These are phyloP conservation scores for Parochlus steinenii DNA, from an alignment of 2,888 invertebrate genomes.

Conservation along the genomic window DNA sequence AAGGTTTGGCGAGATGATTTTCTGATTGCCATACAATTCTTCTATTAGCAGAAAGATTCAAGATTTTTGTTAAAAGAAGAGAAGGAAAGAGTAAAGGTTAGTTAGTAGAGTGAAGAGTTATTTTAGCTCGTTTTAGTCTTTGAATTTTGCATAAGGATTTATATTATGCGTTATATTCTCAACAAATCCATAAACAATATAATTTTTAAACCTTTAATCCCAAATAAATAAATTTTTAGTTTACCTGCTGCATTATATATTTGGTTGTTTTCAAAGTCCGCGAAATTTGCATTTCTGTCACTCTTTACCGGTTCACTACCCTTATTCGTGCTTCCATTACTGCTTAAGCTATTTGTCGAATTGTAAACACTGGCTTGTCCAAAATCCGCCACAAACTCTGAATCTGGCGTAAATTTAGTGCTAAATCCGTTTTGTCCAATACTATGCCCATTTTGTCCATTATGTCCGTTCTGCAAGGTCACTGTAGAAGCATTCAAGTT, in stretches of 20 bases:
- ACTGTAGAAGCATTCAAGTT: no score
- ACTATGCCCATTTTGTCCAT: no score
- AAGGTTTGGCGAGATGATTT: constrained; percentile 5
- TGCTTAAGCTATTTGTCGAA: constrained; percentile 27
- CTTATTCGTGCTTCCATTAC: constrained; percentile 15
- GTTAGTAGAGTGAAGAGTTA: background rate
- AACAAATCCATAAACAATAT: no score
- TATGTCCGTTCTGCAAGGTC: no score
- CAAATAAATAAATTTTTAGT: constrained; percentile 16
- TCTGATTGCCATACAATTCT: constrained; percentile 9
- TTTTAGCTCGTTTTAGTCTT: background rate
- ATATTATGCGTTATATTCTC: no score
- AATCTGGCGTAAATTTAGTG: constrained; percentile 29
- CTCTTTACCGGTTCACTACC: constrained; percentile 16
- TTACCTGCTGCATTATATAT: constrained; percentile 41
- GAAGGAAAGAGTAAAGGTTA: constrained; percentile 1
- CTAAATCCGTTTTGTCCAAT: no score
- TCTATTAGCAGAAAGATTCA: background rate
- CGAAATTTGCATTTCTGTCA: constrained; percentile 37
- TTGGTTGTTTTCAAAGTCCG: constrained; percentile 57
- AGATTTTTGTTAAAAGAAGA: background rate
- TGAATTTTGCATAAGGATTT: background rate
- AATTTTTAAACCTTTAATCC: background rate
- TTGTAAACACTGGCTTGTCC: constrained; percentile 54
- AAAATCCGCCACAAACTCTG: constrained; percentile 51